These are phyloP conservation scores for Uropsilus gracilis DNA, from an alignment of 2,113 vertebrate species.

Conservation along the genomic window DNA sequence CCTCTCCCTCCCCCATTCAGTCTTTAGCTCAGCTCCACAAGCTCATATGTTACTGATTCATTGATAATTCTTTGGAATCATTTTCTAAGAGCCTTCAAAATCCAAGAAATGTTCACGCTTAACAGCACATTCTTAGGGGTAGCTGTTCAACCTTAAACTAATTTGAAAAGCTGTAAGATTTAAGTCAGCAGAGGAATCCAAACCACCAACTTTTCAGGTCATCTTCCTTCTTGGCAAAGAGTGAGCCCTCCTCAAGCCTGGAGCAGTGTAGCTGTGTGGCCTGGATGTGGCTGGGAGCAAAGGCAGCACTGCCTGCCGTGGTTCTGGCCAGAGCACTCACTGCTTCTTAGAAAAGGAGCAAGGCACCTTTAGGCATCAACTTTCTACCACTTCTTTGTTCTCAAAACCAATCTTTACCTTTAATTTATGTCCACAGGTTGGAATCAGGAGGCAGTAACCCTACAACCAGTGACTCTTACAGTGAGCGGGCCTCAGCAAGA, in stretches of 20 bases:
- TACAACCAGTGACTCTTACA: constrained; percentile 82
- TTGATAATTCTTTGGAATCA: background rate
- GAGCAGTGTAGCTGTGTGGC: background rate
- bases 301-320: background rate
- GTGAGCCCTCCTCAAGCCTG: background rate
- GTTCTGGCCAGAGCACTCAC: background rate
- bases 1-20: background rate
- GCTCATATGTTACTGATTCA: constrained; percentile 45
- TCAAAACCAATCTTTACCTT: background rate
- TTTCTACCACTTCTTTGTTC: background rate
- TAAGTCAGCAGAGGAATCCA: background rate
- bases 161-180: constrained; percentile 58
- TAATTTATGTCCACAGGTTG: constrained; percentile 83
- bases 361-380: background rate
- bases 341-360: background rate
- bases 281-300: background rate
- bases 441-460: constrained; percentile 87
- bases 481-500: constrained; percentile 91
- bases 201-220: background rate
- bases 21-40: background rate
- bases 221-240: constrained; percentile 29
- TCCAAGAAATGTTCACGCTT: constrained; percentile 36
- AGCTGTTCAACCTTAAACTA: constrained; percentile 34
- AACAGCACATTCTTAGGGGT: constrained; percentile 27
- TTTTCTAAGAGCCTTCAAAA: constrained; percentile 32